phyloP scores from a whole-genome alignment of 2,888 invertebrate genomes.

The Ophioninae sp. region DNA sequence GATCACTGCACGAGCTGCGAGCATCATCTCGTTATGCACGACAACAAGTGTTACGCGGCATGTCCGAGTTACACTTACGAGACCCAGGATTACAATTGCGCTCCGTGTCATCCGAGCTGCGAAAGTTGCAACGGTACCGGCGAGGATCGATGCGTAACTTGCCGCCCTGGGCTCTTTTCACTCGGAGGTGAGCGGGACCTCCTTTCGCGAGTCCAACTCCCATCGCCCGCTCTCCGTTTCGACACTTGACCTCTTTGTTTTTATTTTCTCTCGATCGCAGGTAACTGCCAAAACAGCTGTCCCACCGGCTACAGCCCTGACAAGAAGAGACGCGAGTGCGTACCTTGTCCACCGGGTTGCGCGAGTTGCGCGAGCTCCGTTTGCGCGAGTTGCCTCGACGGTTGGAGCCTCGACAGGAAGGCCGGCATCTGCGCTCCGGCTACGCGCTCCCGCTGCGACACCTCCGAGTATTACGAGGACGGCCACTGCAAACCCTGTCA shows the following conservation, averaged over 20 bases:
- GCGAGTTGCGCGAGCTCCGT: constrained; percentile 87
- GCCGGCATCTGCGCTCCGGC: constrained; percentile 86
- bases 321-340: constrained; percentile 90
- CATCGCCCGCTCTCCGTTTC: neutral
- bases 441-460: constrained; percentile 87
- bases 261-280: constrained; percentile 73
- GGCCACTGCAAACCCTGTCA: constrained; percentile 89
- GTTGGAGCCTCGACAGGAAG: constrained; percentile 90
- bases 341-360: constrained; percentile 91
- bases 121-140: constrained; percentile 91
- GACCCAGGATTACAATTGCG: constrained; percentile 93
- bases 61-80: constrained; percentile 92
- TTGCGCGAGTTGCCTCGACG: constrained; percentile 88
- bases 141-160: constrained; percentile 91
- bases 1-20: constrained; percentile 94
- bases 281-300: constrained; percentile 88
- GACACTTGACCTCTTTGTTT: neutral
- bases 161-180: constrained; percentile 88
- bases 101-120: constrained; percentile 90
- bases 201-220: neutral
- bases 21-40: constrained; percentile 92
- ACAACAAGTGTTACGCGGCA: constrained; percentile 91
- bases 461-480: constrained; percentile 86
- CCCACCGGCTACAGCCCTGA: constrained; percentile 89
- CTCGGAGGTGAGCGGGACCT: constrained; percentile 84